These are phyloP conservation scores for Cryptoleucopteryx plumbea DNA, from an alignment of 2,113 vertebrate genomes.

Conservation along the genomic window DNA sequence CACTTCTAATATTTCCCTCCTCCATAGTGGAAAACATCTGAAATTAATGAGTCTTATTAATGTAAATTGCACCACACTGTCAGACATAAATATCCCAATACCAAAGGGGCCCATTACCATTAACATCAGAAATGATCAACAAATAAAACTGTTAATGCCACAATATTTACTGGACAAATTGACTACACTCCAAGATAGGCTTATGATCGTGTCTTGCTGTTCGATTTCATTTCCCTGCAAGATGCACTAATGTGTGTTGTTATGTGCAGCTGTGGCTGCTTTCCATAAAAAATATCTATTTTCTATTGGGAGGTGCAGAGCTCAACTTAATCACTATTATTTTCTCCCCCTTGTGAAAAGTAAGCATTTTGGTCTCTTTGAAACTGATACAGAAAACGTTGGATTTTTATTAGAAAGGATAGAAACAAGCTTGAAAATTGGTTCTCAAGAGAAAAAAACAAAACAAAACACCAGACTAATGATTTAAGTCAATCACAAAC, in stretches of 20 bases:
- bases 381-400: neutral
- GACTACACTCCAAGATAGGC: constrained; percentile 49
- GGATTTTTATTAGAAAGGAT: constrained; percentile 16
- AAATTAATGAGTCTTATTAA: constrained; percentile 72
- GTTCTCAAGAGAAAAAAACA: neutral
- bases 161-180: constrained; percentile 64
- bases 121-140: constrained; percentile 70
- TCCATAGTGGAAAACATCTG: constrained; percentile 48
- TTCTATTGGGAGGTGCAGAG: constrained; percentile 21
- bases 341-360: constrained; percentile 32
- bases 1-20: constrained; percentile 50
- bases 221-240: constrained; percentile 68
- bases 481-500: constrained; percentile 53
- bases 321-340: constrained; percentile 36
- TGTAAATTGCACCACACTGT: constrained; percentile 63
- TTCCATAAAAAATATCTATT: constrained; percentile 59
- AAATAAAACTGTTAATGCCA: constrained; percentile 61
- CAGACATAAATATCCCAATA: constrained; percentile 68
- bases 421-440: constrained; percentile 24
- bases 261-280: constrained; percentile 63
- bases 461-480: constrained; percentile 27
- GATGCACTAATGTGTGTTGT: constrained; percentile 53
- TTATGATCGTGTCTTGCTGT: constrained; percentile 33
- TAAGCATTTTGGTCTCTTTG: neutral
- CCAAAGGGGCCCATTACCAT: constrained; percentile 61